phyloP scores from a whole-genome alignment of 2,113 vertebrate species.

The Thamnaconus septentrionalis region DNA sequence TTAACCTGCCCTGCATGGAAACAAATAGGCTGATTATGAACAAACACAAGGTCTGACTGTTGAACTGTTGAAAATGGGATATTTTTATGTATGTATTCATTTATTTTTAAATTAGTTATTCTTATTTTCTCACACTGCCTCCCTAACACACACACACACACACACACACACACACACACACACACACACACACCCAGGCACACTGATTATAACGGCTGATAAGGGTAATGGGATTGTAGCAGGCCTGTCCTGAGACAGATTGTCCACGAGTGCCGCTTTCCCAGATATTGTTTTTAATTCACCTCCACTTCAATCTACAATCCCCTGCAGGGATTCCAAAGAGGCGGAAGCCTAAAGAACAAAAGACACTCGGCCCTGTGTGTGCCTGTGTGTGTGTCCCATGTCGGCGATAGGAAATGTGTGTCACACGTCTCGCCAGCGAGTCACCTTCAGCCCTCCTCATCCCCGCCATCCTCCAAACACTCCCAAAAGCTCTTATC shows the following conservation, averaged over 20 bases:
- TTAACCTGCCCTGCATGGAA: no score
- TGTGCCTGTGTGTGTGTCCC: slow-evolving; percentile 5
- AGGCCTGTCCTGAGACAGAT: slow-evolving; percentile 76
- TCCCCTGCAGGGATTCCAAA: slow-evolving; percentile 46
- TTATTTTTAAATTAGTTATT: no score
- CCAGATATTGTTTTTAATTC: slow-evolving; percentile 73
- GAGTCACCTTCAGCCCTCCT: slow-evolving; percentile 36
- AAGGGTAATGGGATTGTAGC: slow-evolving; percentile 87
- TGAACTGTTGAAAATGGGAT: no score
- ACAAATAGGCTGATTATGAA: no score
- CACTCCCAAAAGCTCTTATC: slow-evolving; percentile 28
- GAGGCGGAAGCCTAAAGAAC: slow-evolving; percentile 36
- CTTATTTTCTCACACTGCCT: no score
- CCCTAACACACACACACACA: neutral
- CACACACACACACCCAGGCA: slow-evolving; percentile 54
- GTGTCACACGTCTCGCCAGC: slow-evolving; percentile 30
- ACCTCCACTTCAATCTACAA: slow-evolving; percentile 28
- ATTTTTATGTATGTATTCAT: no score
- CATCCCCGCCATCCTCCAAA: slow-evolving; percentile 20
- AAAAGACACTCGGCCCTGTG: slow-evolving; percentile 16
- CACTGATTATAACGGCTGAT: slow-evolving; percentile 80
- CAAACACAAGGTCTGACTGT: no score
- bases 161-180: slow-evolving; percentile 34
- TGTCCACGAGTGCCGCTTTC: slow-evolving; percentile 75
- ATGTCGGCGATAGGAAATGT: slow-evolving; percentile 20